Percentiles rank a stretch among this genome's conserved stretches.
These are phyloP conservation scores for Pangasianodon hypophthalmus DNA, from an alignment of 2,113 vertebrate genomes.

Conservation along the genomic window DNA sequence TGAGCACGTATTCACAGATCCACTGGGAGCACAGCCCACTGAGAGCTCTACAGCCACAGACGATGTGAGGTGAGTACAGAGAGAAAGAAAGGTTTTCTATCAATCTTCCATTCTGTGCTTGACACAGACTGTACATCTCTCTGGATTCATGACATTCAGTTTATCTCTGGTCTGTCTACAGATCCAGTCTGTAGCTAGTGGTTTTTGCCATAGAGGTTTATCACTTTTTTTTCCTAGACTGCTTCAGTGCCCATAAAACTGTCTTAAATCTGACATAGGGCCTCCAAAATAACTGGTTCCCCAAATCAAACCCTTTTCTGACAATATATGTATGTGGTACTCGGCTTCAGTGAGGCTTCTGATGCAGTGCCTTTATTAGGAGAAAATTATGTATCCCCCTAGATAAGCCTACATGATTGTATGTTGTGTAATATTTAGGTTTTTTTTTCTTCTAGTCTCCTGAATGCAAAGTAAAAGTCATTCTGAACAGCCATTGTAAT, in stretches of 20 bases:
- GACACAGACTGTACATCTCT: background rate
- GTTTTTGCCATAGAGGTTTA: background rate
- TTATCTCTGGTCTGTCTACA: background rate
- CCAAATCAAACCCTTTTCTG: background rate
- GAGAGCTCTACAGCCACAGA: slow-evolving; percentile 58
- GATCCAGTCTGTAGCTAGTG: background rate
- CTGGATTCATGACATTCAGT: background rate
- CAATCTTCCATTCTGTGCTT: background rate
- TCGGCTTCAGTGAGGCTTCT: background rate
- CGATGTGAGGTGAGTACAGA: slow-evolving; percentile 56
- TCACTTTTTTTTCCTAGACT: background rate
- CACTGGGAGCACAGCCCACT: slow-evolving; percentile 71
- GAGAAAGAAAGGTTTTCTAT: background rate
- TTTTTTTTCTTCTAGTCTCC: background rate
- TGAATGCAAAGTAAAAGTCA: background rate
- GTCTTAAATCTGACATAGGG: background rate
- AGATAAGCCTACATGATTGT: background rate
- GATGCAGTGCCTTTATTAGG: background rate
- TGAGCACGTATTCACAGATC: slow-evolving; percentile 93
- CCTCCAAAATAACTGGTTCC: background rate
- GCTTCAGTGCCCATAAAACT: background rate
- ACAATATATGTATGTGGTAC: background rate
- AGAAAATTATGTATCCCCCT: background rate
- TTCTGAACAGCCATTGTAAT: slow-evolving; percentile 1
- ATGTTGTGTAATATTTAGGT: background rate